Base-by-base conservation (phyloP, 2,888 invertebrate species). In the Lochmaea capreae region DNA sequence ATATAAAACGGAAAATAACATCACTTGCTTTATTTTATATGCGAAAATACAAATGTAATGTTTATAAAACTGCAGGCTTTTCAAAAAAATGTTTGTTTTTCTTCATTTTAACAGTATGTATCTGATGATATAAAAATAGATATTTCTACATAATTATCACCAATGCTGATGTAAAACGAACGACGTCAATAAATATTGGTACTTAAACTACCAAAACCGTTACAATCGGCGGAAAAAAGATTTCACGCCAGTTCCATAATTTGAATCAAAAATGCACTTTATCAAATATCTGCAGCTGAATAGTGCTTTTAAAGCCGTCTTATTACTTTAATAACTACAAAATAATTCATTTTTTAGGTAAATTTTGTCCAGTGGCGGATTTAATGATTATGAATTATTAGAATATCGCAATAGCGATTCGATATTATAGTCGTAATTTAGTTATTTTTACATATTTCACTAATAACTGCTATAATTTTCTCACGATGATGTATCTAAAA, bases 81-180 rank as follows among this genome's bases (percentile, higher is more conserved):
- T 39, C 2, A 26, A n/a, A 58, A 11, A 58, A 58, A 58, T 58
- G 58, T 58, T 58, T 58, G 26, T 58, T 58, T 58, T 26, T n/a
- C 12, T 12, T 26, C 1, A 58, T 58, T 58, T 58, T 11, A 26
- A 58, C 22, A 26, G 22, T 4, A 58, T 58, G 22, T 26, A 12
- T 58, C 26, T 58, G 58, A 58, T 58, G 58, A 58, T 26, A 58
- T 58, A 58, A 58, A 58, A 58, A 58, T 58, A 58, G 58, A 26
- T 26, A 58, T 22, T 26, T 22, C 12, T 26, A 58, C 26, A 58
- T 26, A 58, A 58, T 58, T 22, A 58, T 58, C 58, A 58, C 26
- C 18, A 58, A 58, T 26, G 26, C 22, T 58, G 58, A 26, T 26
- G 58, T 58, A 11, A 58, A 58, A 58, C 26, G 2, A 26, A 14